Conservation (phyloP, 2,888 invertebrate genomes). For the Melinopterus prodromus region DNA sequence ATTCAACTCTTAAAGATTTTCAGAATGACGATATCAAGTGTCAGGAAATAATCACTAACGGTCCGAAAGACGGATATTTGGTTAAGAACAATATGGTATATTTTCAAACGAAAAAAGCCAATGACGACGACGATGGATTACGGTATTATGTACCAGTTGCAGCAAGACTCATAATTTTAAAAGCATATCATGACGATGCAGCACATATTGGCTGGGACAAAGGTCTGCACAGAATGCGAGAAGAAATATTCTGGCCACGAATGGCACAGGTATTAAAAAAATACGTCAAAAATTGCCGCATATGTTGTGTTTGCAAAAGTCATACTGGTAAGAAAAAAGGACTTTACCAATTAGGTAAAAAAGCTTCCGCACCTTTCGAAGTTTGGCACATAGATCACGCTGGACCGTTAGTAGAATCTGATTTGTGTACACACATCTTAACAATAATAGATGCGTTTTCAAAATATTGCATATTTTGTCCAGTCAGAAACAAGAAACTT, state of each 20-base stretch:
- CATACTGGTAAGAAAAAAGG: slow-evolving; percentile 41
- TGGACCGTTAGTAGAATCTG: slow-evolving; percentile 41
- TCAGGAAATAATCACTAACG: too few species aligned
- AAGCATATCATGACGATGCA: background rate
- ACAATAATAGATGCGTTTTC: slow-evolving; percentile 44
- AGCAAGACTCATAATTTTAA: too few species aligned
- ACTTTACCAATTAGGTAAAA: slow-evolving; percentile 40
- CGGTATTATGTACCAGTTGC: too few species aligned
- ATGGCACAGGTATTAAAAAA: background rate
- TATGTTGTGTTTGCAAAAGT: slow-evolving; percentile 41
- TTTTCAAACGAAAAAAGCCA: too few species aligned
- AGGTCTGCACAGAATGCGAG: background rate
- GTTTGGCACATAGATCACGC: slow-evolving; percentile 45
- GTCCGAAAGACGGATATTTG: too few species aligned
- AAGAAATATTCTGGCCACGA: background rate
- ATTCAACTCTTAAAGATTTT: too few species aligned
- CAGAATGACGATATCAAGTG: too few species aligned
- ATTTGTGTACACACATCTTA: slow-evolving; percentile 36
- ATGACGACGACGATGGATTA: too few species aligned
- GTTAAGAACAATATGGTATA: too few species aligned
- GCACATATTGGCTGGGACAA: background rate
- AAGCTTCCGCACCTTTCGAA: slow-evolving; percentile 39
- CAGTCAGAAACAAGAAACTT: slow-evolving; percentile 38
- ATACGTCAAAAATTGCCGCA: slow-evolving; percentile 36
- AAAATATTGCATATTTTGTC: slow-evolving; percentile 37